These are phyloP conservation scores for Cygnus atratus DNA, from an alignment of 2,113 vertebrate species.

Conservation along the genomic window DNA sequence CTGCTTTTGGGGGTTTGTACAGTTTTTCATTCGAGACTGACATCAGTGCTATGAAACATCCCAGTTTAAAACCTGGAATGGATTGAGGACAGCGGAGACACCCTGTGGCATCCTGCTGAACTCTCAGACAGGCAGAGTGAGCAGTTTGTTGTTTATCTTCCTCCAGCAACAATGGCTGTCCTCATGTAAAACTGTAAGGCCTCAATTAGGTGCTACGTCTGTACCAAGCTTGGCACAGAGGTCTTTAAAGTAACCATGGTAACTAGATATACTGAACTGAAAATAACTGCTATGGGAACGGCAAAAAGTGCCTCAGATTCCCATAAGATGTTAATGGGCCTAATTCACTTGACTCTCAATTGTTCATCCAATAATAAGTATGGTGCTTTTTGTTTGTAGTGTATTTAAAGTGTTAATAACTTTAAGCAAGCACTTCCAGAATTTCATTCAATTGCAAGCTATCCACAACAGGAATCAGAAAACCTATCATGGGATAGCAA, in stretches of 20 bases:
- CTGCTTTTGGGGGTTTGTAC: not conserved
- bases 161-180: not conserved
- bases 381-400: not conserved
- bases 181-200: not conserved
- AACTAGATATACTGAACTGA: not conserved
- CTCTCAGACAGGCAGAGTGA: not conserved
- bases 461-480: not conserved
- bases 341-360: not conserved
- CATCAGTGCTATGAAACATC: not conserved
- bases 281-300: not conserved
- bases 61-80: not conserved
- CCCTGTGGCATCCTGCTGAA: not conserved
- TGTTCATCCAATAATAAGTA: not conserved
- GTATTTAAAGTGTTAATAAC: not conserved
- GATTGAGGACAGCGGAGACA: not conserved
- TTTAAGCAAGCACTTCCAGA: not conserved
- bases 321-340: not conserved
- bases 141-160: not conserved
- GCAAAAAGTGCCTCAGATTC: not conserved
- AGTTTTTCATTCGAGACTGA: not conserved
- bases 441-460: not conserved
- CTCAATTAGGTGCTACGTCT: rapidly evolving
- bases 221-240: not conserved
- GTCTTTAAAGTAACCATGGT: not conserved
- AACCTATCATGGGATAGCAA: not conserved